Conservation (phyloP, 1,140 invertebrate species). For the Coptotermes formosanus region DNA sequence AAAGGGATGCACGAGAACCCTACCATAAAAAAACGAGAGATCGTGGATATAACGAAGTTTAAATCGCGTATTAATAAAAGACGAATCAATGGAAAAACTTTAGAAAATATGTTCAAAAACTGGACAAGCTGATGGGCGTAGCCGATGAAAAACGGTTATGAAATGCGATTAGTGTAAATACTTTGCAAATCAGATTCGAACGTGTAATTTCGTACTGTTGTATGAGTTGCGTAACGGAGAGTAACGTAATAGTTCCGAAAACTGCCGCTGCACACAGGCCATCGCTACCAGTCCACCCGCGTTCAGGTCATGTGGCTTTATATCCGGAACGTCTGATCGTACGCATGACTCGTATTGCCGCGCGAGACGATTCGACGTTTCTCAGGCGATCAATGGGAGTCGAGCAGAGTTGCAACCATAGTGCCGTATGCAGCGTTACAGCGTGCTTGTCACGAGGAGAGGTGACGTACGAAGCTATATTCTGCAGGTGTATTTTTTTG, state of each 20-base stretch:
- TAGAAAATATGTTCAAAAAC: too few relatives aligned
- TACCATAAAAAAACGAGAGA: too few relatives aligned
- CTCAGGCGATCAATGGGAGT: not conserved
- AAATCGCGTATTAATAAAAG: too few relatives aligned
- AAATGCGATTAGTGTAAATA: too few relatives aligned
- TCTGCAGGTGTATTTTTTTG: not conserved
- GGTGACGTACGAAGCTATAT: not conserved
- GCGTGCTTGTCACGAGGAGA: not conserved
- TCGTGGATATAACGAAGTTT: too few relatives aligned
- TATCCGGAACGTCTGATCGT: not conserved
- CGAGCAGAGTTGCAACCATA: not conserved
- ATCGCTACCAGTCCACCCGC: not conserved
- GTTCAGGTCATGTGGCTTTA: not conserved
- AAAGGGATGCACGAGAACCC: too few relatives aligned
- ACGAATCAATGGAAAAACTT: too few relatives aligned
- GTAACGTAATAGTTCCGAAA: not conserved
- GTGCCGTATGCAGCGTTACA: not conserved
- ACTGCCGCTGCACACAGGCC: not conserved
- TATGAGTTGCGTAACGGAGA: not conserved
- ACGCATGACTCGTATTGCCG: not conserved
- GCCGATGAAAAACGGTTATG: too few relatives aligned
- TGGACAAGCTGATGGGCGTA: too few relatives aligned
- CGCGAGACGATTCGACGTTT: not conserved
- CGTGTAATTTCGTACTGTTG: too few relatives aligned
- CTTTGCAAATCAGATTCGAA: too few relatives aligned